Evolutionary conservation across 2,888 invertebrate genomes (phyloP), one percentile per base, ranked within the genome.

Genomic region (Tipula lateralis): DNA sequence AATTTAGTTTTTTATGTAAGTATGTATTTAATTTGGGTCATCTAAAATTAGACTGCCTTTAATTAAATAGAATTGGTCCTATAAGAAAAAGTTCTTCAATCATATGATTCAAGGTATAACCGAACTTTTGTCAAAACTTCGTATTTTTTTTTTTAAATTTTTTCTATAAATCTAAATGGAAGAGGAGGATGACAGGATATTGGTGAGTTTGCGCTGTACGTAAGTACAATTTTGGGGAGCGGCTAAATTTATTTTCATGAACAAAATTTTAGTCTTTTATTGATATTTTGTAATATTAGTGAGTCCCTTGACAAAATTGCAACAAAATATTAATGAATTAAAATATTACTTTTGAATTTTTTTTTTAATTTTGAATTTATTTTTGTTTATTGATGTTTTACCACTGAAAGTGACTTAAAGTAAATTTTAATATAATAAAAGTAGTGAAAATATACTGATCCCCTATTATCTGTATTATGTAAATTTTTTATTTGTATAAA

Each of bases 271-370:
- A 66, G 66, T 66, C 66, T 19, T 66, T 66, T 66, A 66, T 66
- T 66, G 66, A 66, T 66, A 66, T 66, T 66, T 66, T 66, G 66
- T 19, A 66, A 66, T 66, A 66, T 66, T 24, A 66, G 66, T 66
- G 66, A 12, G 66, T 66, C 24, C 66, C 24, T 66, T 66, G 66
- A 66, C 24, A 66, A 66, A 66, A 24, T 66, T 66, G 66, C 66
- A 66, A 66, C 66, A 66, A 66, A 66, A 66, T 66, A 24, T 66
- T 66, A 24, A 66, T 66, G 66, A 66, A 66, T 66, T 66, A 66
- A 66, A 50, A 66, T 66, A 66, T 9, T 24, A 66, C 5, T 50
- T 66, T 66, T 66, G 6, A 13, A 50, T 16, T 66, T 66, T 66
- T 66, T 66, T 66, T 66, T 66, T 66, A 9, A 66, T 9, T 66